Evolutionary conservation across 2,113 vertebrate species (phyloP).

Genomic region (Nycticorax nycticorax): DNA sequence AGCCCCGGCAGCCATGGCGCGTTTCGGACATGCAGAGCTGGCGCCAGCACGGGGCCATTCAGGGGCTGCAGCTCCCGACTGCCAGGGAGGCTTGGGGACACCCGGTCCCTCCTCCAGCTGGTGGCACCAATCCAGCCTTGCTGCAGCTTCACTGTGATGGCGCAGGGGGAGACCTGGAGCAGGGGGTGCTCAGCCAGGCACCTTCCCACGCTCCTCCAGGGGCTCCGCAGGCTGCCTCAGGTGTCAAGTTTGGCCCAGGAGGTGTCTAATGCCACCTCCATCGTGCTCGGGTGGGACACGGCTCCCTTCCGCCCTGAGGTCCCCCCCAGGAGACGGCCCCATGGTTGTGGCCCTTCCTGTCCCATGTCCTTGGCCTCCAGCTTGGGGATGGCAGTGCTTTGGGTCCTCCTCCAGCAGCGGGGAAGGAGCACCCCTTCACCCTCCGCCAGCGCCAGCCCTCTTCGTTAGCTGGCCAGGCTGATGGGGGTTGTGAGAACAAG

Average conservation of each 20-base stretch:
- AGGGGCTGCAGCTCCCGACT: accelerated
- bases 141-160: background rate
- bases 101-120: accelerated
- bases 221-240: background rate
- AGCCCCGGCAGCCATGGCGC: background rate
- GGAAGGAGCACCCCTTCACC: no score
- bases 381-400: no score
- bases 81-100: accelerated
- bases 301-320: no score
- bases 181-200: accelerated
- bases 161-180: background rate
- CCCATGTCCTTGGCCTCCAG: no score
- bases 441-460: background rate
- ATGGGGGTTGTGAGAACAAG: background rate
- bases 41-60: accelerated
- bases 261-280: background rate
- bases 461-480: background rate
- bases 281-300: no score
- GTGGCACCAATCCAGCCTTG: background rate
- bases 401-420: no score
- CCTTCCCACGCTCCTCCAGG: background rate
- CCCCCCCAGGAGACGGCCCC: no score
- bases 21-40: accelerated
- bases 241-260: background rate
- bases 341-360: no score